These are phyloP conservation scores for Embiotoca jacksoni DNA, from an alignment of 2,113 vertebrate species.

Conservation along the genomic window DNA sequence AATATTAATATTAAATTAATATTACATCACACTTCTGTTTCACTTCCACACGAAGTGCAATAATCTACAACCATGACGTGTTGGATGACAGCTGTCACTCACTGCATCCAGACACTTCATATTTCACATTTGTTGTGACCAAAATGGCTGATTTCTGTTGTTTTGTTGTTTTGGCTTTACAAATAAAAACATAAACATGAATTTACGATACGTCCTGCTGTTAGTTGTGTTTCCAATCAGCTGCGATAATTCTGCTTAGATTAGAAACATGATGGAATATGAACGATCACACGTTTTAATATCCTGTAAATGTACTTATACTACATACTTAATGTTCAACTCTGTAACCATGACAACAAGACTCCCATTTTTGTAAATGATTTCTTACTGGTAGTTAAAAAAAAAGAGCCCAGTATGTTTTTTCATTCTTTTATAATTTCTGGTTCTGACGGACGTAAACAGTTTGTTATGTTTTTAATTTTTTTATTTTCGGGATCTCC, in stretches of 20 bases:
- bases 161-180: slow-evolving; percentile 51
- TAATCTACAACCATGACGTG: slow-evolving; percentile 53
- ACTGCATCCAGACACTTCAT: neutral
- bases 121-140: slow-evolving; percentile 47
- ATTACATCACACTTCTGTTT: slow-evolving; percentile 28
- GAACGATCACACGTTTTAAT: slow-evolving; percentile 66
- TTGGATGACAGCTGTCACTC: neutral
- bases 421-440: slow-evolving; percentile 70
- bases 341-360: slow-evolving; percentile 63
- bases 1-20: too few species aligned
- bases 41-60: slow-evolving; percentile 74
- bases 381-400: slow-evolving; percentile 73
- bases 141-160: slow-evolving; percentile 48
- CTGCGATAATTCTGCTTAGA: slow-evolving; percentile 61
- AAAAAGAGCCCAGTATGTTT: slow-evolving; percentile 60
- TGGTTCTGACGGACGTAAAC: slow-evolving; percentile 46
- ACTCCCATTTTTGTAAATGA: slow-evolving; percentile 71
- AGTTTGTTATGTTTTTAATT: slow-evolving; percentile 39
- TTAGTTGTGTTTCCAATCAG: slow-evolving; percentile 55
- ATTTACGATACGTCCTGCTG: slow-evolving; percentile 50
- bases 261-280: slow-evolving; percentile 62
- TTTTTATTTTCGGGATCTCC: slow-evolving; percentile 34
- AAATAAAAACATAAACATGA: slow-evolving; percentile 26
- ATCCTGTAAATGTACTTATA: slow-evolving; percentile 71
- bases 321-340: slow-evolving; percentile 68